These are phyloP conservation scores for Microcebus murinus DNA, from an alignment of 2,113 vertebrate species.

Conservation along the genomic window DNA sequence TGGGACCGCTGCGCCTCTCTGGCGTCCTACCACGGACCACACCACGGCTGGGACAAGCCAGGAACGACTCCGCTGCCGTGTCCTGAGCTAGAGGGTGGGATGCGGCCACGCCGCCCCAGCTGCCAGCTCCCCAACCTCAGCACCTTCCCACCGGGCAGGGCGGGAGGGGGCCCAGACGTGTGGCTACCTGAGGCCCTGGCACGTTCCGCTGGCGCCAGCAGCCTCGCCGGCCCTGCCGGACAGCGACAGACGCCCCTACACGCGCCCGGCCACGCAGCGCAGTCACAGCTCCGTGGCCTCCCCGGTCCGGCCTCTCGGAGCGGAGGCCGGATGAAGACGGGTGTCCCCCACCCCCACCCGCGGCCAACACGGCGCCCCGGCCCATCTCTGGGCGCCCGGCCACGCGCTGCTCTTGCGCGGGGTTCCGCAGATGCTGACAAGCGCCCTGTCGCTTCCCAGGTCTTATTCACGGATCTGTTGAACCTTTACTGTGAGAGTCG, in stretches of 20 bases:
- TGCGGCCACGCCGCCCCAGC: fast-evolving
- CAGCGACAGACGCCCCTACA: conserved; percentile 67
- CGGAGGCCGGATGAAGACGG: conserved; percentile 82
- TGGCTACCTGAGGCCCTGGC: background rate
- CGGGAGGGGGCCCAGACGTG: background rate
- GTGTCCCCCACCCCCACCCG: conserved; percentile 60
- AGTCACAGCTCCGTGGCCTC: background rate
- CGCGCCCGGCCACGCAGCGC: fast-evolving
- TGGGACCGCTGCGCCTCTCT: background rate
- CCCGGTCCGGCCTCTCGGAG: background rate
- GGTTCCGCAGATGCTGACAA: conserved; percentile 79
- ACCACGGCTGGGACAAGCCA: background rate
- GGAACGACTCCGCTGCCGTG: fast-evolving
- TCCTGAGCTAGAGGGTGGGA: background rate
- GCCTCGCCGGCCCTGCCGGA: background rate
- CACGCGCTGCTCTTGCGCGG: conserved; percentile 59
- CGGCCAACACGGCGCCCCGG: conserved; percentile 59
- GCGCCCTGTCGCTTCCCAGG: conserved; percentile 79
- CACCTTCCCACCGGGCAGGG: background rate
- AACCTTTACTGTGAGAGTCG: conserved; percentile 75
- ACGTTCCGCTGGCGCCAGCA: background rate
- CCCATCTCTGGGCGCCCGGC: conserved; percentile 62
- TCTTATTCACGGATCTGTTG: conserved; percentile 82
- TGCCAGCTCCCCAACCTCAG: fast-evolving
- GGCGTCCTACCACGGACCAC: fast-evolving